Evolutionary conservation across 2,888 invertebrate species (phyloP).

Genomic region (Subacronicta megacephala): DNA sequence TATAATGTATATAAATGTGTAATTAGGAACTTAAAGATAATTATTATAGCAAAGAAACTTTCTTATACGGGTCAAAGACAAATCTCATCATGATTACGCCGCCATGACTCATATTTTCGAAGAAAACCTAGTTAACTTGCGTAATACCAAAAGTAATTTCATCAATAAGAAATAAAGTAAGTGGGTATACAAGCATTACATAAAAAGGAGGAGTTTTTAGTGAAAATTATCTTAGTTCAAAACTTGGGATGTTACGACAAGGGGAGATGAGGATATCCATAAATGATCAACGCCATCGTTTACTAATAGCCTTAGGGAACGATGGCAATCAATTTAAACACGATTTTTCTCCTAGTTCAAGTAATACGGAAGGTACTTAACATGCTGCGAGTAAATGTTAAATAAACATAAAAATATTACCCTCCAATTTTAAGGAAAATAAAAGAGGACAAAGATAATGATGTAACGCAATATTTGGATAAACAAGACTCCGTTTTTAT

Average conservation of each 20-base stretch:
- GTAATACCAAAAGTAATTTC: slow-evolving; percentile 28
- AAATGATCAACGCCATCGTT: slow-evolving; percentile 36
- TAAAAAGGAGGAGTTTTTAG: slow-evolving; percentile 33
- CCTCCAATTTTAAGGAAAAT: slow-evolving; percentile 1
- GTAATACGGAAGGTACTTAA: neutral
- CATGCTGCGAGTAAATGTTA: neutral
- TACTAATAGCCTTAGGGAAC: slow-evolving; percentile 15
- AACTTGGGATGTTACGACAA: slow-evolving; percentile 38
- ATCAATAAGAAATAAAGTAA: slow-evolving; percentile 42
- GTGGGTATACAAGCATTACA: slow-evolving; percentile 24
- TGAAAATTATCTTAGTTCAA: slow-evolving; percentile 47
- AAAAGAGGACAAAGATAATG: slow-evolving; percentile 19
- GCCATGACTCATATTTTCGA: slow-evolving; percentile 40
- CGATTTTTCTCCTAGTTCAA: neutral
- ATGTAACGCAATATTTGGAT: slow-evolving; percentile 19
- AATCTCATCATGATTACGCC: slow-evolving; percentile 15
- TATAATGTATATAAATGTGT: too few relatives aligned
- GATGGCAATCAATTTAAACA: slow-evolving; percentile 11
- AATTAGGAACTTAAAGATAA: slow-evolving; percentile 18
- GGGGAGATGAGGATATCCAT: slow-evolving; percentile 28
- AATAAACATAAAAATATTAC: slow-evolving; percentile 8
- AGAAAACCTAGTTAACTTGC: slow-evolving; percentile 23
- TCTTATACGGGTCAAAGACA: slow-evolving; percentile 20
- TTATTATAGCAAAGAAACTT: slow-evolving; percentile 13
- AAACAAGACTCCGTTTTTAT: slow-evolving; percentile 5